Base-by-base conservation (phyloP, 1,140 invertebrate genomes). In the Berghia stephanieae region DNA sequence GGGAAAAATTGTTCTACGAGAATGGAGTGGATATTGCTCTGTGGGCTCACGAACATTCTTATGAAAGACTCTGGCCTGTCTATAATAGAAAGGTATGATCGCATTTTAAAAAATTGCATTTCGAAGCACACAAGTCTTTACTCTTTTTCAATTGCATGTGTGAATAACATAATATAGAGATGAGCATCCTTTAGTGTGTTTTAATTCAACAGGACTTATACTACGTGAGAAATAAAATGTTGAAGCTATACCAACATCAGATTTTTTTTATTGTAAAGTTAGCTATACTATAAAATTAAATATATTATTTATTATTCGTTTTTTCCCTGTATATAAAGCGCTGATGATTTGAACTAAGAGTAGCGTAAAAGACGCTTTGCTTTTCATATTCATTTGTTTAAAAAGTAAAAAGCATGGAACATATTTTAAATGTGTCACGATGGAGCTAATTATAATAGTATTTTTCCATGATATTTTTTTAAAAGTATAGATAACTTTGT, bases 41-140 rank as follows among this genome's bases (percentile, higher is more conserved):
- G n/a, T 98, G 96, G 95, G 97, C 96, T 0, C 97, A 99, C 88
- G 97, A 99, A 89, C 97, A 99, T 90, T 95, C 95, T 21, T 99
- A n/a, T n/a, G n/a, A n/a, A n/a, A n/a, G n/a, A n/a, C 90, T 97
- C 73, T 98, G 94, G 93, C 97, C 98, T 1, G 92, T 99, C 63
- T 99, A 96, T 88, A 93, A 99, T 87, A 81, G 81, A 78, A 78
- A 82, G 80, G 84, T 84, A 71, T 69, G 16, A 72, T 27, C 66
- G 34, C 27, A 49, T 49, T n/a, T 13, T 13, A 13, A n/a, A 13
- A 49, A 13, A n/a, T 49, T 49, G 3, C 8, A 63, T 63, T 67
- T 2, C 18, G n/a, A 8, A 31, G 34, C 43, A 0, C 1, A 49
- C 1, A 46, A 42, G 5, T 36, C n/a, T 34, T 46, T 4, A 13